Base-by-base conservation (phyloP, 2,888 invertebrate species). In the Gerris lacustris region DNA sequence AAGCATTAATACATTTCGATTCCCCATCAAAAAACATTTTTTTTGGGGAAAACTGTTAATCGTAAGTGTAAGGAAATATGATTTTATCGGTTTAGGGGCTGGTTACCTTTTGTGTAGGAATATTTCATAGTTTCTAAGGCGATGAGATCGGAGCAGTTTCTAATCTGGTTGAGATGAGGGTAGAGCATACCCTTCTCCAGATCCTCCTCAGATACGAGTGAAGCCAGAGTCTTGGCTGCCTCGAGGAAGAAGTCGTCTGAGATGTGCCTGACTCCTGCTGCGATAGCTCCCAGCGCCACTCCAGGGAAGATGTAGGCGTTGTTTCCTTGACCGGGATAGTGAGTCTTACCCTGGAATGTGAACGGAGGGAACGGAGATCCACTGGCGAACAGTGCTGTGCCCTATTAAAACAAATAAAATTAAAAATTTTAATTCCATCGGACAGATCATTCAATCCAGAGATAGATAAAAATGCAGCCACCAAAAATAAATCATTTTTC, bases 241-340 rank as follows among this genome's bases (percentile, higher is more conserved):
- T 92, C 85, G 71, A 99, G 85, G 86, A 99, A 95, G 73, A 94
- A 86, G 77, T 94, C 91, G 78, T 99, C 96, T 15, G 90, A 87
- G 79, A 99, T 94, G 78, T 90, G 92, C 76, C 90, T 84, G 81
- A 96, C 88, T 70, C 95, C 94, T 75, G 93, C 91, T 78, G 90
- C 88, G 76, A 97, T 88, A 71, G 91, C 88, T 74, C 92, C 98
- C 67, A 99, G 86, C 44, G 96, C 96, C 76, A 96, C 85, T 5
- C 97, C 99, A 18, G 99, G 98, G 86, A 96, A 96, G 81, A 97
- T 94, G 83, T 97, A 97, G 0, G 96, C 89, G 83, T 97, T 97
- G 83, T 97, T 97, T 72, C 99, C 99, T 82, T 99, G 99, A 0
- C 99, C 99, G 0, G 99, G 96, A 78, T 87, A 82, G 80, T 86